phyloP scores from a whole-genome alignment of 2,113 vertebrate genomes.

The Sylvia atricapilla region DNA sequence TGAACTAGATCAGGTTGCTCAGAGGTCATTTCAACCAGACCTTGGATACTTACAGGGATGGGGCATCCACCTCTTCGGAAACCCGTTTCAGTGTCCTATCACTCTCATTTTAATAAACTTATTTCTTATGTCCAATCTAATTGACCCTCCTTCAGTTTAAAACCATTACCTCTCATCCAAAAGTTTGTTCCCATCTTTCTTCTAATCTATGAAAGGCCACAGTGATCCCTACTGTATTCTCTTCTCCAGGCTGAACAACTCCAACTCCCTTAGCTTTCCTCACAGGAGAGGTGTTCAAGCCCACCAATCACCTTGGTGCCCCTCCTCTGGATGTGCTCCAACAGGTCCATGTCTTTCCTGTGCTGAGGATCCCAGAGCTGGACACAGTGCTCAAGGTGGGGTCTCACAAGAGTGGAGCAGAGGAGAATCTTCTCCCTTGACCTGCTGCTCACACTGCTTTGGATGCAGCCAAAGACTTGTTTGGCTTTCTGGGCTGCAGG shows the following conservation, averaged over 20 bases:
- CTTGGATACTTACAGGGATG: background rate
- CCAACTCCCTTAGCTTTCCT: background rate
- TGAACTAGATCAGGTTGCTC: background rate
- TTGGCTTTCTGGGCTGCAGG: background rate
- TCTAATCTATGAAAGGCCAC: background rate
- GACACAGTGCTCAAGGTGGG: accelerated
- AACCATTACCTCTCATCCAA: background rate
- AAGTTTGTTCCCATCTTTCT: background rate
- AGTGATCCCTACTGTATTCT: background rate
- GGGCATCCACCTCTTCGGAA: background rate
- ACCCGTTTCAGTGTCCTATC: background rate
- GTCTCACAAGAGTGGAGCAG: background rate
- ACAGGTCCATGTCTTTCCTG: background rate
- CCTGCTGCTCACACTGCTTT: accelerated
- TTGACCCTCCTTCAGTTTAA: background rate
- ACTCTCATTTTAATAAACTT: background rate
- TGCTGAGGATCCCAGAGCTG: background rate
- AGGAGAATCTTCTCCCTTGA: background rate
- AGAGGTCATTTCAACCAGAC: background rate
- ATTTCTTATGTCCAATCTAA: background rate
- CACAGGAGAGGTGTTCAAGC: background rate
- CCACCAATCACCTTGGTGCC: background rate
- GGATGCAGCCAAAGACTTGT: background rate
- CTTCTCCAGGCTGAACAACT: background rate
- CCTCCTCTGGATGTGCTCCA: background rate